phyloP scores from a whole-genome alignment of 2,113 vertebrate genomes.

The Urocitellus parryii region DNA sequence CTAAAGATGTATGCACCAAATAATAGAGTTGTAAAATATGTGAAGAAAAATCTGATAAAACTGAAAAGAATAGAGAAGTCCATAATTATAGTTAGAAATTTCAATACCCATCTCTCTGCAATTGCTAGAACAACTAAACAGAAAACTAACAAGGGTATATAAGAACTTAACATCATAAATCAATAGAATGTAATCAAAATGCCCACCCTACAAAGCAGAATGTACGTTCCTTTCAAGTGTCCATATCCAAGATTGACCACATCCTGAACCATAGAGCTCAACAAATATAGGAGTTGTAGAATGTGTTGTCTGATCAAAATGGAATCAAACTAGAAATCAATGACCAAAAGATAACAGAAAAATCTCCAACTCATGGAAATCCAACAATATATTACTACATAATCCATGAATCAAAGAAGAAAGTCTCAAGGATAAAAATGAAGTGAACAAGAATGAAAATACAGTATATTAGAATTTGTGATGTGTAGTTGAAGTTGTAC shows the following conservation, averaged over 20 bases:
- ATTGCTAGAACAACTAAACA: not conserved
- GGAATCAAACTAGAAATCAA: slow-evolving; percentile 21
- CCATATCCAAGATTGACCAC: not conserved
- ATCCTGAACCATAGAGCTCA: not conserved
- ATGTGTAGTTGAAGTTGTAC: not conserved
- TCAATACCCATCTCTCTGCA: not conserved
- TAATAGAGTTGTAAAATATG: not conserved
- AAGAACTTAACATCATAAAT: not conserved
- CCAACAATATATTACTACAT: not conserved
- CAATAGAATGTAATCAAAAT: not conserved
- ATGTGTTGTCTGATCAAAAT: not conserved
- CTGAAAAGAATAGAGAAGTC: not conserved
- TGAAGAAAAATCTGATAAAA: slow-evolving; percentile 22
- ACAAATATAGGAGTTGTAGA: slow-evolving; percentile 29
- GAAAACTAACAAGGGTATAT: not conserved
- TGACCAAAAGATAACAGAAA: not conserved
- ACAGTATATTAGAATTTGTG: not conserved
- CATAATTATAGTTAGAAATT: not conserved
- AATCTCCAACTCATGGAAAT: slow-evolving; percentile 2
- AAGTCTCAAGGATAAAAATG: not conserved
- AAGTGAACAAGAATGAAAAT: not conserved
- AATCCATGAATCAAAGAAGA: slow-evolving; percentile 8
- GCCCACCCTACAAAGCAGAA: not conserved
- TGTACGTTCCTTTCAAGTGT: slow-evolving; percentile 6
- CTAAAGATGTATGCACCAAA: not conserved